Conservation (phyloP, 2,113 vertebrate genomes). For the Polypterus bichir region DNA sequence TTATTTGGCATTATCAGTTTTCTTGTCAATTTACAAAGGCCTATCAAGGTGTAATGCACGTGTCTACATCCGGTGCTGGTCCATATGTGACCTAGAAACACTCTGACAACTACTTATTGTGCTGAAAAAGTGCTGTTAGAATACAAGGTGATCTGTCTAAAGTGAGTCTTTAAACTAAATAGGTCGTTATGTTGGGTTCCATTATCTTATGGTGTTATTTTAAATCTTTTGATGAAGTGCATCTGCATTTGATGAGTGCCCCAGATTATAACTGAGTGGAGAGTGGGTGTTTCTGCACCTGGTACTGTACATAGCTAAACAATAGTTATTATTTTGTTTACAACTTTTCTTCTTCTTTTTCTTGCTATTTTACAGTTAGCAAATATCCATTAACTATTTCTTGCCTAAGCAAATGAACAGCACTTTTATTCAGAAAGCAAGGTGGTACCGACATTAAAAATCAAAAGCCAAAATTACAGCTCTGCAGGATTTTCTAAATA, state of each 20-base stretch:
- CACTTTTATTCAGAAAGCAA: background rate
- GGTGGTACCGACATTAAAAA: too few relatives aligned
- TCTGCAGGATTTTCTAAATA: too few relatives aligned
- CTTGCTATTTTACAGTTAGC: slow-evolving; percentile 59
- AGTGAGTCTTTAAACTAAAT: slow-evolving; percentile 63
- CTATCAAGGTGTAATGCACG: slow-evolving; percentile 71
- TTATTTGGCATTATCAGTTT: slow-evolving; percentile 88
- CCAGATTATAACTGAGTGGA: slow-evolving; percentile 64
- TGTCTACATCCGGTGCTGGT: slow-evolving; percentile 41
- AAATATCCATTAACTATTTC: slow-evolving; percentile 54
- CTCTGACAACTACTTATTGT: slow-evolving; percentile 50
- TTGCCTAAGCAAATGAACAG: slow-evolving; percentile 2
- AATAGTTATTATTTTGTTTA: slow-evolving; percentile 88
- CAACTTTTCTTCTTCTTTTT: slow-evolving; percentile 70
- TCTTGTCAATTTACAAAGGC: slow-evolving; percentile 82
- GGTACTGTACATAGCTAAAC: slow-evolving; percentile 72
- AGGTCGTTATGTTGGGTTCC: slow-evolving; percentile 62
- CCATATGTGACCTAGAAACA: slow-evolving; percentile 64
- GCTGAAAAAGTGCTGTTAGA: slow-evolving; percentile 38
- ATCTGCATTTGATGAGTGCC: slow-evolving; percentile 87
- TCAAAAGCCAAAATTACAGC: too few relatives aligned
- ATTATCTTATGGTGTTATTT: slow-evolving; percentile 52
- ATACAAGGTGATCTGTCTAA: slow-evolving; percentile 45
- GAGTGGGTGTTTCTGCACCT: slow-evolving; percentile 87
- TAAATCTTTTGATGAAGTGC: slow-evolving; percentile 74